These are phyloP conservation scores for Emys orbicularis DNA, from an alignment of 2,797 vertebrate genomes.

Conservation along the genomic window DNA sequence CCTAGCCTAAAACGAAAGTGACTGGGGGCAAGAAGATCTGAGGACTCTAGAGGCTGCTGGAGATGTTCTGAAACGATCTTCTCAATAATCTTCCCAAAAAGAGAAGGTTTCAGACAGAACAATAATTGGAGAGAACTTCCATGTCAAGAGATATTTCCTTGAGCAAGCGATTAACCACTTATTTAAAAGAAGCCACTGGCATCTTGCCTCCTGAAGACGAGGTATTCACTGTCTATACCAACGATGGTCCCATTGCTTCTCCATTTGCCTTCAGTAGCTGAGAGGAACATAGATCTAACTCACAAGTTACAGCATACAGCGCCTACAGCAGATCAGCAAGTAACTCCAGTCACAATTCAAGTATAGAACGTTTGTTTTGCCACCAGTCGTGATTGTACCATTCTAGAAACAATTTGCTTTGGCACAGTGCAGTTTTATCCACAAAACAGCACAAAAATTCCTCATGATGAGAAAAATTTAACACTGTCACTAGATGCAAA, in stretches of 20 bases:
- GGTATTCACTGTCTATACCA: not conserved
- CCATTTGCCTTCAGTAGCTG: not conserved
- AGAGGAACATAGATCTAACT: not conserved
- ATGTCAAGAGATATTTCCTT: not conserved
- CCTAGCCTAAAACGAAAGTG: not conserved
- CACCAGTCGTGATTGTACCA: rapidly evolving
- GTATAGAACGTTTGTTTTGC: not conserved
- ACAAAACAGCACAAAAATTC: not conserved
- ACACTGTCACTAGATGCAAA: constrained; percentile 28
- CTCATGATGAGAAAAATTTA: not conserved
- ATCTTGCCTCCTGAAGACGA: not conserved
- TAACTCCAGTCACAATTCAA: not conserved
- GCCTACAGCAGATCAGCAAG: not conserved
- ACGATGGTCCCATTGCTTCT: not conserved
- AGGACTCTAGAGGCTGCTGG: not conserved
- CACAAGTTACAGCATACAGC: not conserved
- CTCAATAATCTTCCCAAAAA: not conserved
- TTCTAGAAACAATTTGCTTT: not conserved
- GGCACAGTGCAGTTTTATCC: not conserved
- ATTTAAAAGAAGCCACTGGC: not conserved
- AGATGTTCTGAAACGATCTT: not conserved
- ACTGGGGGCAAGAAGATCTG: not conserved
- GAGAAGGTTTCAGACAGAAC: not conserved
- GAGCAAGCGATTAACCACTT: not conserved
- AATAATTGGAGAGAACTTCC: not conserved